Percentiles rank a stretch among this genome's conserved stretches.
Evolutionary conservation across 2,888 invertebrate genomes (phyloP).

Genomic region (Drosophila suboccidentalis): DNA sequence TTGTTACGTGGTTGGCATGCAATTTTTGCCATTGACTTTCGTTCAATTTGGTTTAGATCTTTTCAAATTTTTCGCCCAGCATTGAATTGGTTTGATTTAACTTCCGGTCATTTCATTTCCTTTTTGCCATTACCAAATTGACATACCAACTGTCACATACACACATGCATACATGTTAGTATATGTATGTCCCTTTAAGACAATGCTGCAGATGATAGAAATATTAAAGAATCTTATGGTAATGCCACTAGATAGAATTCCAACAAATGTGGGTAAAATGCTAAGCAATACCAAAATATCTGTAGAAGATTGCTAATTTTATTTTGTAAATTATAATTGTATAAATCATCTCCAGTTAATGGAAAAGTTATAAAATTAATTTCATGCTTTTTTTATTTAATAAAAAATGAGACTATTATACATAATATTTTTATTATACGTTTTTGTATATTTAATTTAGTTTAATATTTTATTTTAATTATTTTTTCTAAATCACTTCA

Average conservation of each 20-base stretch:
- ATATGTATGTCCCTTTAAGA: not conserved
- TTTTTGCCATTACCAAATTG: slow-evolving; percentile 36
- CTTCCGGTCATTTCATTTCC: slow-evolving; percentile 82
- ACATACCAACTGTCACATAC: slow-evolving; percentile 12
- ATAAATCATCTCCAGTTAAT: not conserved
- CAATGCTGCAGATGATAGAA: not conserved
- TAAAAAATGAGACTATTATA: no score
- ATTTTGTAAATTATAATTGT: not conserved
- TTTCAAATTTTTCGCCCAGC: slow-evolving; percentile 37
- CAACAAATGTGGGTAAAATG: not conserved
- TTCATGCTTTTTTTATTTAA: no score
- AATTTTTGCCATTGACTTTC: slow-evolving; percentile 49
- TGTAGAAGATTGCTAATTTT: not conserved
- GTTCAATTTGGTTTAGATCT: slow-evolving; percentile 55
- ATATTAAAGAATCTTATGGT: slow-evolving; percentile 1
- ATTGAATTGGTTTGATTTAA: slow-evolving; percentile 73
- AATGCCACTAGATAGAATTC: not conserved
- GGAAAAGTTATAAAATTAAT: no score
- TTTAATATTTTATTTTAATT: no score
- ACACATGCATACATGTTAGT: not conserved
- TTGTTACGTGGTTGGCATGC: slow-evolving; percentile 70
- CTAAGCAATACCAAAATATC: not conserved
- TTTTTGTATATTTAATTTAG: no score
- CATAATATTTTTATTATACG: no score
- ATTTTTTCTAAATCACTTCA: no score